These are phyloP conservation scores for Pilophorus perplexus DNA, from an alignment of 2,888 invertebrate genomes.

Conservation along the genomic window DNA sequence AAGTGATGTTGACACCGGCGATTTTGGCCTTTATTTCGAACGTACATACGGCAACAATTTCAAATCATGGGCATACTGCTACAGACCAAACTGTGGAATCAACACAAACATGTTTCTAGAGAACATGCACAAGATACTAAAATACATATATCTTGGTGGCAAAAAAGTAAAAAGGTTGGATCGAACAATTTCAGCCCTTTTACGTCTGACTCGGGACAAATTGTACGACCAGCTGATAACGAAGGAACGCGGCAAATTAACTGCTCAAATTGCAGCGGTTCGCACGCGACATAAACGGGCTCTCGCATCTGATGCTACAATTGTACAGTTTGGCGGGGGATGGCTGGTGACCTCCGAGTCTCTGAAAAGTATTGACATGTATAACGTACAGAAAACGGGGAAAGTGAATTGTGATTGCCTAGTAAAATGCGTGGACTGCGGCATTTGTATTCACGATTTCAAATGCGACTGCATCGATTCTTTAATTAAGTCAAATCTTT, in stretches of 20 bases:
- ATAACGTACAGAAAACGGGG: background rate
- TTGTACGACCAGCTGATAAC: conserved; percentile 47
- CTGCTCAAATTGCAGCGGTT: conserved; percentile 1
- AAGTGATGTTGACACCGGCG: background rate
- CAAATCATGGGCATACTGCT: no score
- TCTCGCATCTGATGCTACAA: background rate
- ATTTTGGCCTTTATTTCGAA: conserved; percentile 13
- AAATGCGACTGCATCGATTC: conserved; percentile 16
- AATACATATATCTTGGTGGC: conserved; percentile 47
- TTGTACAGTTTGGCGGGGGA: background rate
- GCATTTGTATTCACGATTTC: conserved; percentile 23
- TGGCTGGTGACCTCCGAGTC: conserved; percentile 5
- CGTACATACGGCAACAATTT: conserved; percentile 45
- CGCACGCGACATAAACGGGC: conserved; percentile 7
- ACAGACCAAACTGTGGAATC: conserved; percentile 46
- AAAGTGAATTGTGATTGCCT: conserved; percentile 6
- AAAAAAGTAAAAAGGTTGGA: conserved; percentile 48
- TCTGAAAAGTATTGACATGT: background rate
- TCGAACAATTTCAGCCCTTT: conserved; percentile 45
- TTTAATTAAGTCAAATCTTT: no score
- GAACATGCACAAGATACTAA: conserved; percentile 48
- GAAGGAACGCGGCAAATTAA: conserved; percentile 49
- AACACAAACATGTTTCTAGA: no score
- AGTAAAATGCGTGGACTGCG: conserved; percentile 16
- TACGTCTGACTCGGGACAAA: conserved; percentile 48